Evolutionary conservation across 2,113 vertebrate species (phyloP).

Genomic region (Xiphophorus hellerii): DNA sequence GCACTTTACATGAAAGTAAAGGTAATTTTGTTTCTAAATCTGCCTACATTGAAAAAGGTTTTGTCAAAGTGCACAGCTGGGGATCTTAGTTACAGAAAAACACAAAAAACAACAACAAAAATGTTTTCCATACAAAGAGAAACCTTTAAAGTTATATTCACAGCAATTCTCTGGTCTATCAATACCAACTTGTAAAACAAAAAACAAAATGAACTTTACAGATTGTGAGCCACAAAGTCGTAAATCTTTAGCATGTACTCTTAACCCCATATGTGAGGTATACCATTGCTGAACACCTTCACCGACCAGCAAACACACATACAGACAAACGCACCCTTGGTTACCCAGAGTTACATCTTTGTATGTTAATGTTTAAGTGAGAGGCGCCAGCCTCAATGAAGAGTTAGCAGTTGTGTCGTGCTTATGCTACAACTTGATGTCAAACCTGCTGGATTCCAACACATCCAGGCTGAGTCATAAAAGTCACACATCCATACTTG

Average conservation of each 20-base stretch:
- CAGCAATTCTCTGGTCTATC: constrained; percentile 72
- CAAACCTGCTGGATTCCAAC: constrained; percentile 13
- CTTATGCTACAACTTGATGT: constrained; percentile 23
- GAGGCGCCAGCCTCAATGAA: constrained; percentile 42
- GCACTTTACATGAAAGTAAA: constrained; percentile 56
- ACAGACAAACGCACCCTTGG: constrained; percentile 49
- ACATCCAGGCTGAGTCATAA: constrained; percentile 32
- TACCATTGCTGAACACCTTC: constrained; percentile 33
- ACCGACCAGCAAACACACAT: constrained; percentile 38
- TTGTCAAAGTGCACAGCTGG: constrained; percentile 78
- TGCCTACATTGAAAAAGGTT: constrained; percentile 68
- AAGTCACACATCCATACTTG: constrained; percentile 33
- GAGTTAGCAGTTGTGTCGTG: not conserved
- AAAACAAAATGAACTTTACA: constrained; percentile 54
- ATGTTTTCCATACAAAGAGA: constrained; percentile 67
- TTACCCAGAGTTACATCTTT: constrained; percentile 57
- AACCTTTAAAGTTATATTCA: constrained; percentile 69
- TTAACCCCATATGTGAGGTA: constrained; percentile 22
- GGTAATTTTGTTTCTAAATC: constrained; percentile 58
- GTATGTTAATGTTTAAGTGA: constrained; percentile 49
- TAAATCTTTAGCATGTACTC: constrained; percentile 31
- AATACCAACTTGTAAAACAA: constrained; percentile 52
- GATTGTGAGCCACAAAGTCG: constrained; percentile 54
- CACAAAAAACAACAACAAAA: constrained; percentile 44
- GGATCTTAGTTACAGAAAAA: constrained; percentile 63